phyloP scores from a whole-genome alignment of 2,888 invertebrate species.

The Carcina quercana region DNA sequence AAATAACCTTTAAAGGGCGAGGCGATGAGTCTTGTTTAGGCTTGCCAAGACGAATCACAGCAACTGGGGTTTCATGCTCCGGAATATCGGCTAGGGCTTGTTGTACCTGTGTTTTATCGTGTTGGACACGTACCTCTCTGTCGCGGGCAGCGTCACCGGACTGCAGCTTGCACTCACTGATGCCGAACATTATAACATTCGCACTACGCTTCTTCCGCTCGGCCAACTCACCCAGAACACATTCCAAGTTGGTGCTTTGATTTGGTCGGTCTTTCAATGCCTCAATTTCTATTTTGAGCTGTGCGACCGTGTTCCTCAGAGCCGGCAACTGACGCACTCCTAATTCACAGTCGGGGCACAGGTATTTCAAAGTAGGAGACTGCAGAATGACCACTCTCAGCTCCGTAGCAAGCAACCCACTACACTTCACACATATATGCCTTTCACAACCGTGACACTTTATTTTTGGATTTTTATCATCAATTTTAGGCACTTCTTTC shows the following conservation, averaged over 20 bases:
- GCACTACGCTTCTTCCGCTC: slow-evolving; percentile 4
- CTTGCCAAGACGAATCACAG: slow-evolving; percentile 7
- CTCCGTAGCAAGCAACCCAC: slow-evolving; percentile 5
- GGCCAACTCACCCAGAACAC: slow-evolving; percentile 1
- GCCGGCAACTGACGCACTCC: slow-evolving; percentile 7
- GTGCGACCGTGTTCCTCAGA: slow-evolving; percentile 2
- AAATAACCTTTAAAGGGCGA: slow-evolving; percentile 3
- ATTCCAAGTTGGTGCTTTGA: slow-evolving; percentile 1
- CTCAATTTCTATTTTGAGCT: slow-evolving; percentile 3
- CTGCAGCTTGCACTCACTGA: slow-evolving; percentile 4
- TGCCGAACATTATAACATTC: slow-evolving; percentile 7
- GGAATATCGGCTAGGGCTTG: slow-evolving; percentile 4
- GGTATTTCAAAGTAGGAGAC: slow-evolving; percentile 6
- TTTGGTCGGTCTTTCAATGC: slow-evolving; percentile 1
- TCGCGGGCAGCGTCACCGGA: neutral
- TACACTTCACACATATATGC: slow-evolving; percentile 4
- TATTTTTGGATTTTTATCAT: slow-evolving; percentile 5
- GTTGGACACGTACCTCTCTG: slow-evolving; percentile 4
- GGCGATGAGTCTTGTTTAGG: slow-evolving; percentile 1
- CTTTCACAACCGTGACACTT: slow-evolving; percentile 4
- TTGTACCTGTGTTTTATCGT: slow-evolving; percentile 6
- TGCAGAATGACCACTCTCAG: slow-evolving; percentile 5
- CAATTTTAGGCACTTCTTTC: slow-evolving; percentile 2
- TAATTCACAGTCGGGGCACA: slow-evolving; percentile 8
- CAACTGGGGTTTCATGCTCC: slow-evolving; percentile 1